These are phyloP conservation scores for Chondrosia reniformis DNA, from an alignment of 37 sponge, comb jelly and placozoan genomes.

Conservation along the genomic window DNA sequence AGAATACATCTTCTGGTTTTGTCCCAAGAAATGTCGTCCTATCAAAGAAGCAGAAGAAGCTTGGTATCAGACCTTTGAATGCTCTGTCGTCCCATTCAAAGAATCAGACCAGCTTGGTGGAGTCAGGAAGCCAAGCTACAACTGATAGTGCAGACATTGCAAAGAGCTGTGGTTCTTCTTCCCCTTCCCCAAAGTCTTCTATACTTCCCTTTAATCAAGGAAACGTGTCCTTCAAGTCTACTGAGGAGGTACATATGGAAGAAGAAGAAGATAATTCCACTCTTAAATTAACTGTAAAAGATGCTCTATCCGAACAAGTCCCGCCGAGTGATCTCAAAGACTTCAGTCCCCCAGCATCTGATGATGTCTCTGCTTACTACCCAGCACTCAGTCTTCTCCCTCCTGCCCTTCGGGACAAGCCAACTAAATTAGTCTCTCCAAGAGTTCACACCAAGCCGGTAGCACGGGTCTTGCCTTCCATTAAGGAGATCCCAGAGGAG, in stretches of 20 bases:
- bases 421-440: constrained; percentile 40
- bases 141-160: no score
- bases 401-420: constrained; percentile 13
- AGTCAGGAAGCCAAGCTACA: background rate
- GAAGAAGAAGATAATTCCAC: background rate
- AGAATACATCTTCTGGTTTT: background rate
- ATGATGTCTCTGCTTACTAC: background rate
- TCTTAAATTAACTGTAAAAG: background rate
- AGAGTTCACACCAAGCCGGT: constrained; percentile 36
- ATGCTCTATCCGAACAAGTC: background rate
- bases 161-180: background rate
- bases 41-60: constrained; percentile 18
- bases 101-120: no score
- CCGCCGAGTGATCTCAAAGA: background rate
- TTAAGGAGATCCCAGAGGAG: background rate
- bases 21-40: constrained; percentile 9
- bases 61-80: background rate
- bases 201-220: no score
- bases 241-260: background rate
- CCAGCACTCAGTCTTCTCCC: background rate
- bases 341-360: background rate
- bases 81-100: background rate
- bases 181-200: background rate
- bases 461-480: constrained; percentile 42
- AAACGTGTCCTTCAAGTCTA: background rate